phyloP scores from a whole-genome alignment of 2,113 vertebrate species.

The Sander vitreus region DNA sequence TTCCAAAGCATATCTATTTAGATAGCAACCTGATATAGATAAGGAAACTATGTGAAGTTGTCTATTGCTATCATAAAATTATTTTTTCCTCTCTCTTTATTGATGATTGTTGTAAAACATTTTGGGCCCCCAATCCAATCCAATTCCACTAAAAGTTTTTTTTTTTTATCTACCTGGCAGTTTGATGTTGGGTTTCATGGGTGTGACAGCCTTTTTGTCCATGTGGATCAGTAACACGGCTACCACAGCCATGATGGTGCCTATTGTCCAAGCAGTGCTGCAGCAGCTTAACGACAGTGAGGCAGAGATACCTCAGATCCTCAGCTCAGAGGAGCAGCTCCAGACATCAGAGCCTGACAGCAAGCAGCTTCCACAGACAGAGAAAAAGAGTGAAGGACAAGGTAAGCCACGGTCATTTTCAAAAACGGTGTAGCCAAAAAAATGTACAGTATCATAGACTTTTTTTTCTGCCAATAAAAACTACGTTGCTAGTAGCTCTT shows the following conservation, averaged over 20 bases:
- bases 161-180: slow-evolving; percentile 73
- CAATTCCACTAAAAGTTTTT: background rate
- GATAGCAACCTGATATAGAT: slow-evolving; percentile 8
- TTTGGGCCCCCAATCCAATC: background rate
- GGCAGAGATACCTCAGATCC: slow-evolving; percentile 70
- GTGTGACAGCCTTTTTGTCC: slow-evolving; percentile 94
- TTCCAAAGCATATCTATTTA: slow-evolving; percentile 38
- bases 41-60: background rate
- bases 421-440: background rate
- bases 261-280: slow-evolving; percentile 94
- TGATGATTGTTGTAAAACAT: background rate
- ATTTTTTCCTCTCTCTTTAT: background rate
- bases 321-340: slow-evolving; percentile 61
- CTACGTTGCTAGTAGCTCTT: background rate
- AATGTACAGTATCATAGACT: background rate
- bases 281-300: slow-evolving; percentile 86
- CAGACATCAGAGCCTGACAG: slow-evolving; percentile 71
- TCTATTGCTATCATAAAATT: slow-evolving; percentile 15
- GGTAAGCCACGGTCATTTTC: slow-evolving; percentile 67
- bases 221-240: slow-evolving; percentile 99
- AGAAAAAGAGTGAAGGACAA: slow-evolving; percentile 74
- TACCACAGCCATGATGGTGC: slow-evolving; percentile 97
- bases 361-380: slow-evolving; percentile 65
- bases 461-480: no score
- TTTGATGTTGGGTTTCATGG: slow-evolving; percentile 97